Conservation (phyloP, 1,140 invertebrate species). For the Lerema accius region DNA sequence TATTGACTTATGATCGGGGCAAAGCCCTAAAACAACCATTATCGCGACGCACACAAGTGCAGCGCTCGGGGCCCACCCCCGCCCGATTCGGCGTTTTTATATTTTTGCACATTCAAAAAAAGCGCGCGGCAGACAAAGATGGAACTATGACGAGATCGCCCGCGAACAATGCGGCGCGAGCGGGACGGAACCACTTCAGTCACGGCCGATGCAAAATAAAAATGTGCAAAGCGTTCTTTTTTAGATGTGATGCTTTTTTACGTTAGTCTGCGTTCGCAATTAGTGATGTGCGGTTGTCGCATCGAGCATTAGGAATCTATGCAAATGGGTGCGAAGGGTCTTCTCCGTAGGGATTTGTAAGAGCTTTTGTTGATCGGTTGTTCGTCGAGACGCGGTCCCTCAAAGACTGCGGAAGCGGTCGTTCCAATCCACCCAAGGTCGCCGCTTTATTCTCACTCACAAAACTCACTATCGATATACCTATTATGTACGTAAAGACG, state of each 20-base stretch:
- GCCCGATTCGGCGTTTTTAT: conserved; percentile 78
- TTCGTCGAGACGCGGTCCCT: conserved; percentile 30
- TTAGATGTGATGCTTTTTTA: conserved; percentile 81
- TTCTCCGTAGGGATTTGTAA: conserved; percentile 40
- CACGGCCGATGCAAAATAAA: conserved; percentile 75
- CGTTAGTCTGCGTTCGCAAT: conserved; percentile 81
- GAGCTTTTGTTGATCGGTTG: conserved; percentile 53
- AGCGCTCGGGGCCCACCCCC: conserved; percentile 55
- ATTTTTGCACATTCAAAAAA: conserved; percentile 82
- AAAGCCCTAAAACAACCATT: conserved; percentile 77
- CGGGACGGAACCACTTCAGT: conserved; percentile 71
- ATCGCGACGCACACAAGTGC: conserved; percentile 71
- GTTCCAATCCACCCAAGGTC: conserved; percentile 53
- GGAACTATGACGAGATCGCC: conserved; percentile 74
- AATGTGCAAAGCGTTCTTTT: conserved; percentile 80
- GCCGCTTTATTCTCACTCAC: conserved; percentile 38
- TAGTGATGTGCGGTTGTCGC: conserved; percentile 77
- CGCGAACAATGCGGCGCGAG: conserved; percentile 71
- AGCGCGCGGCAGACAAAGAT: conserved; percentile 78
- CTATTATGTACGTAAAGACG: conserved; percentile 44
- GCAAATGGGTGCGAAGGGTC: conserved; percentile 57
- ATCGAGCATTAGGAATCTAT: conserved; percentile 71
- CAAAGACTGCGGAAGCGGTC: conserved; percentile 55
- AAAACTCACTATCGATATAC: conserved; percentile 42
- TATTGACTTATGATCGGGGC: conserved; percentile 80